Evolutionary conservation across 2,888 invertebrate genomes (phyloP), one percentile per base, ranked within the genome.

Genomic region (Anorthoa munda): DNA sequence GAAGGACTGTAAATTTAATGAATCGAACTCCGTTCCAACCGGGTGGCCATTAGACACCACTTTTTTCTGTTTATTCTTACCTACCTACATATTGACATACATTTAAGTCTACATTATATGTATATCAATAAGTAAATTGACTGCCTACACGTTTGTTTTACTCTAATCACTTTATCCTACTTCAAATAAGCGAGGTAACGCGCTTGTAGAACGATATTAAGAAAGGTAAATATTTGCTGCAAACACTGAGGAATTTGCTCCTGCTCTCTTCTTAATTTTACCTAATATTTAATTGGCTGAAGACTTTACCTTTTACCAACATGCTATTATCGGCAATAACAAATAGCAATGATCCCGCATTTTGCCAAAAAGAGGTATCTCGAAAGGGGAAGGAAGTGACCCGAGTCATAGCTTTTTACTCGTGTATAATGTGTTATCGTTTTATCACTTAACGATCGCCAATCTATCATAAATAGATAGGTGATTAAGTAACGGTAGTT

Each of bases 141-240:
- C 4, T 53, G 39, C n/a, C n/a, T 68, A 58, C 39, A 23, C 11
- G 66, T 78, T 82, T 78, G 60, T 61, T 66, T 73, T 48, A n/a
- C 73, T 74, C 18, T 83, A 67, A 81, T 70, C 80, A 61, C 74
- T 79, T 79, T 79, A 81, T 79, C 60, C 83, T 73, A 79, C 58
- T 50, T 59, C 84, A 81, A 83, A 79, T 81, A 79, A 58, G 56
- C 69, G 67, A 74, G 58, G 53, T 74, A 68, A 80, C 83, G 67
- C 58, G 58, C 58, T 58, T 67, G 83, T 61, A 83, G 66, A 56
- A 81, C n/a, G 50, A 66, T 50, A 77, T 66, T 66, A 70, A 46
- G 61, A 13, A 66, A 70, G 31, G 72, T 81, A 84, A 85, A 83
- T 70, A 48, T 79, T 81, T 48, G 71, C 55, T 56, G 50, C 46